phyloP scores from a whole-genome alignment of 2,888 invertebrate genomes.

The Timandra comae region DNA sequence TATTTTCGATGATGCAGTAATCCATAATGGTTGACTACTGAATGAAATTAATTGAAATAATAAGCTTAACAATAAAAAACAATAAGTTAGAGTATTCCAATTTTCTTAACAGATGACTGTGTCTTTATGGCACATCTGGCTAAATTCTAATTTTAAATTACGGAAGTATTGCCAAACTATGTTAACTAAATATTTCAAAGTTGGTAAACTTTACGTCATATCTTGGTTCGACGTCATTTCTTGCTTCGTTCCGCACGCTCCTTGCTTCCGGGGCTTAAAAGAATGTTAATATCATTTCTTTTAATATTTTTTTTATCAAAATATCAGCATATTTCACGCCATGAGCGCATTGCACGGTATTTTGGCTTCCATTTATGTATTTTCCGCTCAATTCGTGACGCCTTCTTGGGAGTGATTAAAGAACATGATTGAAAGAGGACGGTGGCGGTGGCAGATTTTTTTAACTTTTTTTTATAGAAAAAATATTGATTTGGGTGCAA shows the following conservation, averaged over 20 bases:
- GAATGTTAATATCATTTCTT: conserved; percentile 56
- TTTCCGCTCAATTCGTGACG: conserved; percentile 72
- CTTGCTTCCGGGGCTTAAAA: conserved; percentile 47
- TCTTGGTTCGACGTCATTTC: no score
- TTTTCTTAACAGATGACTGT: no score
- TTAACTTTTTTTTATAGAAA: no score
- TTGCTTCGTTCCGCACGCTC: conserved; percentile 55
- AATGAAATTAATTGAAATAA: neutral
- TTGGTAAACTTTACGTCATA: conserved; percentile 46
- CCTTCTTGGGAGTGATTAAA: conserved; percentile 61
- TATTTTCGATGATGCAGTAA: no score
- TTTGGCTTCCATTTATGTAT: conserved; percentile 73
- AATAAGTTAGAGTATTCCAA: neutral
- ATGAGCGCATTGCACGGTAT: conserved; percentile 56
- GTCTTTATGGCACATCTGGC: no score
- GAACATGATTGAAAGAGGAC: conserved; percentile 46
- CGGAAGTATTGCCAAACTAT: conserved; percentile 34
- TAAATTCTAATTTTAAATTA: no score
- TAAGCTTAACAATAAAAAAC: neutral
- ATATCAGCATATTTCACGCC: conserved; percentile 68
- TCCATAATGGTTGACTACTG: no score
- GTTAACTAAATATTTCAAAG: conserved; percentile 41
- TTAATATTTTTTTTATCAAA: conserved; percentile 41
- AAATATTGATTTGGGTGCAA: no score
- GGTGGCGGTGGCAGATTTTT: no score